Conservation (phyloP, 2,113 vertebrate genomes). For the Mobula hypostoma region DNA sequence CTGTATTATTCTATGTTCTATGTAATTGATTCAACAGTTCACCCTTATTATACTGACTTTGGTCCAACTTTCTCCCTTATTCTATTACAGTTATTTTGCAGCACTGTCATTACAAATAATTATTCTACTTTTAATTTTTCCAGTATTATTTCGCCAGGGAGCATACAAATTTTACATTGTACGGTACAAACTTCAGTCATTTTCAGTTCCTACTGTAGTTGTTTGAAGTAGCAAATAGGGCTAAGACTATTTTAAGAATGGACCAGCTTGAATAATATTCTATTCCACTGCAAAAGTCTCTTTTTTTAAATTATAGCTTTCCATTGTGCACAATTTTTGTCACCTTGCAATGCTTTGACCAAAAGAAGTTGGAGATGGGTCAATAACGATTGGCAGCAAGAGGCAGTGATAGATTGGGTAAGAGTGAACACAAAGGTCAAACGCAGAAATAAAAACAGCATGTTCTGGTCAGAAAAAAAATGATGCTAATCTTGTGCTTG, state of each 20-base stretch:
- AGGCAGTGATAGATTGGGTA: background rate
- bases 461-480: background rate
- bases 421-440: background rate
- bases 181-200: background rate
- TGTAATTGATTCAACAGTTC: background rate
- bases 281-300: background rate
- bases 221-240: constrained; percentile 41
- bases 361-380: background rate
- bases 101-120: background rate
- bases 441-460: background rate
- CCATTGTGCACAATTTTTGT: background rate
- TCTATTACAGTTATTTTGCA: background rate
- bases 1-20: too few species aligned
- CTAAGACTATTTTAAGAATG: background rate
- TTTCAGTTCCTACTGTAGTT: background rate
- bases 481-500: background rate
- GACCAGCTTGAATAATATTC: background rate
- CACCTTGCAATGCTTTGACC: background rate
- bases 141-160: background rate
- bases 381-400: background rate
- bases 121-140: background rate
- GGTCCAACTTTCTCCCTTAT: background rate
- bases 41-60: background rate
- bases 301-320: too few species aligned
- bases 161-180: background rate